Evolutionary conservation across 2,888 invertebrate genomes (phyloP), one percentile per base, ranked within the genome.

Genomic region (Leucoptera coffeella): DNA sequence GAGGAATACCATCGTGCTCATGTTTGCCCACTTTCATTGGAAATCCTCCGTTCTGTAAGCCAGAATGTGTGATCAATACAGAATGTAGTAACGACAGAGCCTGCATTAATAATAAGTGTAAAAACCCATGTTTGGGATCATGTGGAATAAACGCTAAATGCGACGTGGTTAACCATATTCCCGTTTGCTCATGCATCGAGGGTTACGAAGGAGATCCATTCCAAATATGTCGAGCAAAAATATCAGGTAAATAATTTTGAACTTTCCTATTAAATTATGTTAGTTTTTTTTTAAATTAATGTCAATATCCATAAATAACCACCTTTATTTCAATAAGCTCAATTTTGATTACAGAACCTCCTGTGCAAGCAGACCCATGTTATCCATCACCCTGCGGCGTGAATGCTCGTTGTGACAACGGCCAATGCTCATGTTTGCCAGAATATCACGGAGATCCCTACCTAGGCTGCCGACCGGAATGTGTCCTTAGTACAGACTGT

Each of bases 361-460:
- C 50, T 30, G 54, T 49, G 37, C 34, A 59, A 28, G 41, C 49
- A 12, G 81, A 86, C 47, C 82, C 79, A 4, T 88, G 88, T 45
- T 64, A 78, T 42, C 82, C 83, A 27, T 80, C 82, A 22, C 82
- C 88, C 0, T 91, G 91, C 43, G 90, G 89, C 25, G 49, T 80
- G 4, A 89, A 89, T 44, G 78, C 89, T 1, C 51, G 78, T 35
- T 86, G 87, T 41, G 74, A 75, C 27, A 74, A 80, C 29, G 86
- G 87, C 2, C 65, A 76, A 27, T 91, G 90, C 46, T 77, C 78
- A 27, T 90, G 89, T 47, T 54, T 81, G 29, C 73, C 80, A 2
- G 84, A 84, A 44, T 87, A 84, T 45, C 77, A 79, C 32, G 89
- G 89, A 14, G 84, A 87, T 60, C 87, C 90, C 1, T 77, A 78